Evolutionary conservation across 2,888 invertebrate genomes (phyloP).

Genomic region (Parelbella ahira): DNA sequence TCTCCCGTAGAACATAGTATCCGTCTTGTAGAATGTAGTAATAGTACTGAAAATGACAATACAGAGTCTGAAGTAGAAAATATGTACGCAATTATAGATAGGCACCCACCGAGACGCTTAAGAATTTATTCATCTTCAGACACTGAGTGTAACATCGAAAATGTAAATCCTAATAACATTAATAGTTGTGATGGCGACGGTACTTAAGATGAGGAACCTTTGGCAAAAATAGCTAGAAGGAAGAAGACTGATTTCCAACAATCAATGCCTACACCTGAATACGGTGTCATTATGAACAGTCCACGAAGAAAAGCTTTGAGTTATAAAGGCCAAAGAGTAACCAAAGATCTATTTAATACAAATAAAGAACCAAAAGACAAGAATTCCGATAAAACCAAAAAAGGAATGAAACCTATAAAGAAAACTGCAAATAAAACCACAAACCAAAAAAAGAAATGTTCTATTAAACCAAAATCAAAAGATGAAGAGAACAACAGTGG

Average conservation of each 20-base stretch:
- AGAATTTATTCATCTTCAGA: too few relatives aligned
- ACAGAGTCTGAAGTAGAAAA: too few relatives aligned
- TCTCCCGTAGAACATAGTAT: too few relatives aligned
- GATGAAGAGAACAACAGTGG: constrained; percentile 12
- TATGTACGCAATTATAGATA: too few relatives aligned
- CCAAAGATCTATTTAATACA: constrained; percentile 18
- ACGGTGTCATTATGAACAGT: constrained; percentile 8
- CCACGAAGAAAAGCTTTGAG: constrained; percentile 17
- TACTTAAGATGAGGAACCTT: constrained; percentile 14
- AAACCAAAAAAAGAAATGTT: too few relatives aligned
- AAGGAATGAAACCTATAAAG: constrained; percentile 13
- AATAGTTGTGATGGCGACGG: too few relatives aligned
- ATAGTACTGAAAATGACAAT: too few relatives aligned
- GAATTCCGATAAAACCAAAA: constrained; percentile 7
- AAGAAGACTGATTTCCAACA: constrained; percentile 12
- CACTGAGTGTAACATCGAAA: too few relatives aligned
- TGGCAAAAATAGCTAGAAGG: constrained; percentile 7
- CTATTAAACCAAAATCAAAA: too few relatives aligned
- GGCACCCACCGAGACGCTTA: too few relatives aligned
- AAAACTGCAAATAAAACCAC: not conserved
- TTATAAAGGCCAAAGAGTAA: constrained; percentile 20
- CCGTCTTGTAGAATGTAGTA: too few relatives aligned
- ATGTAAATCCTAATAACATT: too few relatives aligned
- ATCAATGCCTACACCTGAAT: constrained; percentile 19
- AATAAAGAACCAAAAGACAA: constrained; percentile 14